Percentiles rank a stretch among this genome's conserved stretches.
Conservation (phyloP, 2,113 vertebrate genomes). For the Neomonachus schauinslandi region DNA sequence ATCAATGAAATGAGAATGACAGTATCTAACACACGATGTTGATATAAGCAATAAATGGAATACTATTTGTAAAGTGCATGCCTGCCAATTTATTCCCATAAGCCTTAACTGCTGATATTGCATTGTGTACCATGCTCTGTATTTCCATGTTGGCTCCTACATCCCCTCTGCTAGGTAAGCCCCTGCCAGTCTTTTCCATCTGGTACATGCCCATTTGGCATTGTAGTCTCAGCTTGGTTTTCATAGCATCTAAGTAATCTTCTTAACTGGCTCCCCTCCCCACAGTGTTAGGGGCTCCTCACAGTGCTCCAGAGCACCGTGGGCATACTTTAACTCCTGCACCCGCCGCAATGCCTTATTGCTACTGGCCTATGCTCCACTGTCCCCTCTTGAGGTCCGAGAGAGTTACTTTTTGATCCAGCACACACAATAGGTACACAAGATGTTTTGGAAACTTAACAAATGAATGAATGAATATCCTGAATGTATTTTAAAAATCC, state of each 20-base stretch:
- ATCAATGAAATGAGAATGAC: slow-evolving; percentile 47
- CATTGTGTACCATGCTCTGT: neutral
- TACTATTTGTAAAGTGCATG: neutral
- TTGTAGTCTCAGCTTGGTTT: neutral
- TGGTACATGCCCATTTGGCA: neutral
- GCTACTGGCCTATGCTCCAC: neutral
- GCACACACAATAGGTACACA: neutral
- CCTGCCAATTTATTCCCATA: neutral
- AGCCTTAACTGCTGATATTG: neutral
- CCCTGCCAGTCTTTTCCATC: neutral
- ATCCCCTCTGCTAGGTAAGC: neutral
- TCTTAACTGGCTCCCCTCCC: neutral
- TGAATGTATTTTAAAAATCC: neutral
- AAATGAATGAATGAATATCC: neutral
- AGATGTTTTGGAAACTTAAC: neutral
- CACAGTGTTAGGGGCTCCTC: neutral
- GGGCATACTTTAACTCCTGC: neutral
- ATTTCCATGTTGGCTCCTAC: neutral
- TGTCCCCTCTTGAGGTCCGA: neutral
- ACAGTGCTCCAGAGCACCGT: neutral
- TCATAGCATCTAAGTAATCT: neutral
- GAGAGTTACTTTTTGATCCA: neutral
- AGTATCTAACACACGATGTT: neutral
- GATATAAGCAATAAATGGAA: neutral
- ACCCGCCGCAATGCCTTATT: neutral